Evolutionary conservation across 2,888 invertebrate genomes (phyloP), one percentile per base, ranked within the genome.

Genomic region (Mythimna vitellina): DNA sequence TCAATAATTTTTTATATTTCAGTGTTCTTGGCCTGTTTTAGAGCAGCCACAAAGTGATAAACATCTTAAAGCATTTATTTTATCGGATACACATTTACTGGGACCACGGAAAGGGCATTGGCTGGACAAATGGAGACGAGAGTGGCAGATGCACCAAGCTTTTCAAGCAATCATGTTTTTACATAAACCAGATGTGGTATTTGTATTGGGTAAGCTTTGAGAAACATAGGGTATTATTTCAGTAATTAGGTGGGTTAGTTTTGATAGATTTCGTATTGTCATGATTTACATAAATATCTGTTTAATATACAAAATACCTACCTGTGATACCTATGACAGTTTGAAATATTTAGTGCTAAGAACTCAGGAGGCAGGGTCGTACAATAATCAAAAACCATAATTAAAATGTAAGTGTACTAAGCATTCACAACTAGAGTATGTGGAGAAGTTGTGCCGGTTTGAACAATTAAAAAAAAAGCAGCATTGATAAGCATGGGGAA

Each of bases 121-220:
- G 99, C 97, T 99, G 89, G 99, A 99, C 92, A 99, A 99, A 95
- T 94, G 99, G 82, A 96, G 98, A 90, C 97, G 99, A 85, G 99
- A 99, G 95, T 99, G 99, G 99, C 99, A 99, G 94, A 99, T 99
- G 99, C 97, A 98, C 85, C 97, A 98, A 87, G 97, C 99, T 1
- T 99, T 99, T 92, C 98, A 99, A 95, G 97, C 99, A 20, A 97
- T 98, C 4, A 96, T 99, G 86, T 91, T 95, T 0, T 88, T 99
- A 54, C 98, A 99, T 87, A 96, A 96, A 78, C 99, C 99, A 1
- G 98, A 99, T 84, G 97, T 98, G 46, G 98, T 99, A 22, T 99
- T 99, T 95, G 96, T 99, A 82, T 95, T 99, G 86, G 99, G 98
- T 98, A 92, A 90, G 69, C 35, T 65, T 67, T n/a, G 25, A 57